phyloP scores from a whole-genome alignment of 2,888 invertebrate species.

The Andrena flavipes region DNA sequence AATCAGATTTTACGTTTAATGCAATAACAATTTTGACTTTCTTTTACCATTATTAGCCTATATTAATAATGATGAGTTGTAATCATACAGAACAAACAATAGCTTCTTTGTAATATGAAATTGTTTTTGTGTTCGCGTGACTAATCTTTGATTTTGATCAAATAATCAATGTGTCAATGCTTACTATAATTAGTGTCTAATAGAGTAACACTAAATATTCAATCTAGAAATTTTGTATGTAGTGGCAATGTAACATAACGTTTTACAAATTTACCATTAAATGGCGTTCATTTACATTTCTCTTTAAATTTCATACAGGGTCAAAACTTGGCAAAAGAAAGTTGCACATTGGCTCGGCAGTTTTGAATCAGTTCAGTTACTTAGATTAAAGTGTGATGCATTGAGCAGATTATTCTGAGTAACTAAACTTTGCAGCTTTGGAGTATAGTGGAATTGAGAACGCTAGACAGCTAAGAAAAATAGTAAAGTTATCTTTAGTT shows the following conservation, averaged over 20 bases:
- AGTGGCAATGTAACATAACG: constrained; percentile 14
- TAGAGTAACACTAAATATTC: constrained; percentile 16
- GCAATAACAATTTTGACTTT: constrained; percentile 66
- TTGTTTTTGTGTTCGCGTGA: neutral
- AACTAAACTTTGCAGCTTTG: constrained; percentile 74
- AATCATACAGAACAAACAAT: constrained; percentile 3
- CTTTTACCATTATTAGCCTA: constrained; percentile 65
- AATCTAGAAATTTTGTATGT: constrained; percentile 15
- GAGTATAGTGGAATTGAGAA: constrained; percentile 73
- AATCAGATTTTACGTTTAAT: constrained; percentile 69
- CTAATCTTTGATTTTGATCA: constrained; percentile 27
- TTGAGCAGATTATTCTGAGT: constrained; percentile 73
- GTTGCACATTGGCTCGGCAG: constrained; percentile 73
- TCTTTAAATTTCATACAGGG: constrained; percentile 42
- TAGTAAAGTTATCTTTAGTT: constrained; percentile 21
- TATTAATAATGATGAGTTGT: neutral
- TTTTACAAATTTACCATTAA: constrained; percentile 36
- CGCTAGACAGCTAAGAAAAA: constrained; percentile 65
- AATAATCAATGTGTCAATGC: constrained; percentile 24
- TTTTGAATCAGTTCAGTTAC: constrained; percentile 74
- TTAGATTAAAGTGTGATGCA: constrained; percentile 69
- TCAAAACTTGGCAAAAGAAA: constrained; percentile 73
- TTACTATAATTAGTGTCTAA: constrained; percentile 21
- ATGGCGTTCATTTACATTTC: constrained; percentile 31
- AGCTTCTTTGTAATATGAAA: constrained; percentile 17